phyloP scores from a whole-genome alignment of 2,113 vertebrate genomes.

The Pseudorectes ferrugineus region DNA sequence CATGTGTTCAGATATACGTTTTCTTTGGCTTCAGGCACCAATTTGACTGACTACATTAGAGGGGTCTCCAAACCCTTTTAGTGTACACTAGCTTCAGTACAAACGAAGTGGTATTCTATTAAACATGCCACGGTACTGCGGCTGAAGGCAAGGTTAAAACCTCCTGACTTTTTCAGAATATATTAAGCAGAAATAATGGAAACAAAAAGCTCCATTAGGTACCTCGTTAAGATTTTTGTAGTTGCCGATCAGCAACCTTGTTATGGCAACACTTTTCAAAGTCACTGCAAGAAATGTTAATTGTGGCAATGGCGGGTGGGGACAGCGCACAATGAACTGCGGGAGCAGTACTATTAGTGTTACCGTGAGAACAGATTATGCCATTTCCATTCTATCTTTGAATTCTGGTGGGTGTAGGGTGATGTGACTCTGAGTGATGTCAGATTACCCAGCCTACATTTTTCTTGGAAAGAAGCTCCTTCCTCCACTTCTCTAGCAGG shows the following conservation, averaged over 20 bases:
- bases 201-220: constrained; percentile 51
- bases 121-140: neutral
- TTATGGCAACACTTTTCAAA: constrained; percentile 53
- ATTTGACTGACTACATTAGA: constrained; percentile 16
- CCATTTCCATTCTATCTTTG: constrained; percentile 62
- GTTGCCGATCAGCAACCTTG: constrained; percentile 40
- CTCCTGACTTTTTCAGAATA: constrained; percentile 58
- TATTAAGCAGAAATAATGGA: constrained; percentile 63
- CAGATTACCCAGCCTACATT: constrained; percentile 59
- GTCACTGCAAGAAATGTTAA: constrained; percentile 34
- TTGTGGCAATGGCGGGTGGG: neutral
- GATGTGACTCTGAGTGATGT: constrained; percentile 64
- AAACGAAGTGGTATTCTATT: neutral
- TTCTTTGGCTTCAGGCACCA: constrained; percentile 61
- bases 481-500: constrained; percentile 17
- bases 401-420: constrained; percentile 42
- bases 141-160: constrained; percentile 46
- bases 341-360: constrained; percentile 35
- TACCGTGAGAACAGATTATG: constrained; percentile 50
- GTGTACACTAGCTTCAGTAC: neutral
- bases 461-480: constrained; percentile 66
- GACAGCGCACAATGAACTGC: constrained; percentile 17
- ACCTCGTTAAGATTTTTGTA: constrained; percentile 54
- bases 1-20: constrained; percentile 55
- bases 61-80: neutral